Evolutionary conservation across 2,888 invertebrate species (phyloP), one percentile per base, ranked within the genome.

Genomic region (Athalia circularis): DNA sequence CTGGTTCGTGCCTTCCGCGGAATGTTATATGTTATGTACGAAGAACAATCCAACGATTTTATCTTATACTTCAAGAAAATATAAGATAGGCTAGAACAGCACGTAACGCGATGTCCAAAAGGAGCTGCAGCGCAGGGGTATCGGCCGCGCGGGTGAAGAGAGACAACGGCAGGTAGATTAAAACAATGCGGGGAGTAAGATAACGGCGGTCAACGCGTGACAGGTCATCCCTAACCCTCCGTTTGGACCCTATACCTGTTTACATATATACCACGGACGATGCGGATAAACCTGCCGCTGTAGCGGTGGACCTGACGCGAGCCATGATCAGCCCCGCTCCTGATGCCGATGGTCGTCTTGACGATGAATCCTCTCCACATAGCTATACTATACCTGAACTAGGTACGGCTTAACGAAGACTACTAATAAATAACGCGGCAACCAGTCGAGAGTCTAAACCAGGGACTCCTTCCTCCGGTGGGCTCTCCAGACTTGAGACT

Each of bases 401-500:
- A 7, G 84, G 82, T 84, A 57, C 15, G 77, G 83, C 86, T 85
- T 88, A 88, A 88, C 88, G 87, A 89, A 85, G 85, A 85, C 84
- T 86, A 83, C 87, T 86, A 86, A 88, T 89, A 89, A 89, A 88
- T 87, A 86, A 87, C 86, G 80, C 80, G 78, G 76, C 57, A 79
- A 65, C 77, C 84, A 80, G 84, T 83, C 81, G 78, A 29, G 29
- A 29, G 29, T 29, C 29, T 29, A 29, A 29, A 29, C 29, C 2
- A 29, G 78, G 64, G 67, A 61, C 70, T 76, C 65, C 61, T 75
- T 78, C 79, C 76, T 79, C 78, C 78, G 77, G 75, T 79, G 67
- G 80, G 65, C 76, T 77, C 29, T 29, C 29, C 29, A 29, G 29
- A 29, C 29, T 29, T 29, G 29, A 29, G 29, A 29, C 29, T 29